Evolutionary conservation across 2,113 vertebrate species (phyloP), one percentile per base, ranked within the genome.

Genomic region (Aegypius monachus): DNA sequence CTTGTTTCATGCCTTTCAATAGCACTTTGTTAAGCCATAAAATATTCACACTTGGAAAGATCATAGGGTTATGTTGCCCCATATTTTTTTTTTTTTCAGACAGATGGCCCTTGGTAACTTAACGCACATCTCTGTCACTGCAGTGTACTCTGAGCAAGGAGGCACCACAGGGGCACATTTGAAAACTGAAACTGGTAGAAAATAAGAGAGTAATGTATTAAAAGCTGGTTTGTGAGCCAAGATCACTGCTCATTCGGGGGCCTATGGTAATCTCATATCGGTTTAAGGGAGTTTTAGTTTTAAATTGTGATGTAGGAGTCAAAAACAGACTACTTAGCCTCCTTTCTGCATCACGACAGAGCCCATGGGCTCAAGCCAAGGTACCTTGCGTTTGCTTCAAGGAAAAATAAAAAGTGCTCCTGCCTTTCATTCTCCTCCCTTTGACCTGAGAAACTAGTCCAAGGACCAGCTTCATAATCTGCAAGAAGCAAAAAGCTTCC

Each of bases 11-110:
- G 85, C 74, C 52, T 95, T 95, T 92, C 93, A 74, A 63, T 36
- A 90, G 55, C 86, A 95, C 59, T 94, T 91, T 77, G 79, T 93
- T 88, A 88, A 95, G 56, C 75, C 73, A 92, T 71, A 81, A 95
- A 94, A 94, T 92, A 96, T 78, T 96, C 93, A 90, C 87, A 83
- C 84, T 94, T 88, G 81, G 71, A 88, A 86, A 91, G 78, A 94
- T 90, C 83, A 84, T 1, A 79, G 58, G 45, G 53, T 65, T 77
- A 50, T 66, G 70, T 16, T 87, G 62, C 8, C 23, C 42, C 26
- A 34, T 63, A 1, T 25, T 42, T 82, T 3, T 53, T 65, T 53
- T 65, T 74, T 66, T 75, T 77, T 4, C 50, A 93, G 87, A 77
- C 52, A 72, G 67, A 75, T 38, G 77, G 80, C 36, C 65, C 62